Base-by-base conservation (phyloP, 2,888 invertebrate species). In the Odontocerum albicorne region DNA sequence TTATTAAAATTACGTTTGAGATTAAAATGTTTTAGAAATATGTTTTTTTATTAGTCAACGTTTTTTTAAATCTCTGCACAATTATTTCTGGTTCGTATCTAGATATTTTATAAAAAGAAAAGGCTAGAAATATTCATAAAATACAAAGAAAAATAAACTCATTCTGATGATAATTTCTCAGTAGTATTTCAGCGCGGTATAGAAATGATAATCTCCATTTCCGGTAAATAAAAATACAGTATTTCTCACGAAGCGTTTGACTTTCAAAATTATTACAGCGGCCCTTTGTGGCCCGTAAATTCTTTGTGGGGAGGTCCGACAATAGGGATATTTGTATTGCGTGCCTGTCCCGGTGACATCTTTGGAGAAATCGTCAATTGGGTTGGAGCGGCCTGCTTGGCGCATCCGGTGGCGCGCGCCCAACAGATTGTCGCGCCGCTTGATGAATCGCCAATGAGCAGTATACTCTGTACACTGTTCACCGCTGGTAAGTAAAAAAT, bases 351-450 rank as follows among this genome's bases (percentile, higher is more conserved):
- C 27, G 27, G 27, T 10, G 59, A 49, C 51, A 54, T 56, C 49
- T 59, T 60, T 55, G 50, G 54, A 54, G 51, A 51, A 54, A 51
- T 57, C 57, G 57, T 60, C 60, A 59, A 49, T 55, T 52, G 46
- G 54, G 36, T 45, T 49, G 51, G 43, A 49, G 46, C 47, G 47
- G 49, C 55, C 44, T 55, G 58, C 39, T 55, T 46, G 27, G 19
- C 3, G 13, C 32, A 19, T 33, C 45, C 32, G 33, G 13, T 20
- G 19, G 32, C n/a, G n/a, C 49, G 17, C 49, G 53, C 45, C 60
- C 46, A 60, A 60, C 52, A 57, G 55, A 60, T 60, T 60, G 57
- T 44, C 51, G 44, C 47, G 22, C 35, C 38, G 47, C 31, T 39
- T 42, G 42, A 31, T 44, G 60, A 60, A 60, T 60, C 51, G 15